Evolutionary conservation across 2,888 invertebrate species (phyloP), one percentile per base, ranked within the genome.

Genomic region (Lypha dubia): DNA sequence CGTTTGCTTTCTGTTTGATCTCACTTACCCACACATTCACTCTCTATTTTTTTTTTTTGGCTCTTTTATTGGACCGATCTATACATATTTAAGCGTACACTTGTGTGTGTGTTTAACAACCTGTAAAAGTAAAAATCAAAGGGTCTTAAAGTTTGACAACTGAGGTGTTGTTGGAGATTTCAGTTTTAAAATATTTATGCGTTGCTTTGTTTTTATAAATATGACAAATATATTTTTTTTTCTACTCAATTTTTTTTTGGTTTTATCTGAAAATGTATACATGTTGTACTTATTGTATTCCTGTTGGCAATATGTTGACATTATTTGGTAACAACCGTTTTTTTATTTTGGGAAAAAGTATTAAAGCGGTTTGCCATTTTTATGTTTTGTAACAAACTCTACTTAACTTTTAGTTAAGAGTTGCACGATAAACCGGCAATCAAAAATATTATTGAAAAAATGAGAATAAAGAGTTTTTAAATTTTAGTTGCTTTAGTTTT

Each of bases 291-390:
- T 65, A 58, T 58, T 24, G 74, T 28, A 73, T 63, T 73, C 73
- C 84, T 84, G 75, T 81, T 77, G 80, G 84, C 84, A 70, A 77
- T 77, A 81, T 84, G 84, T 77, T 81, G 84, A 84, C 84, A 84
- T 84, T 81, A 81, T 84, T 84, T 63, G 77, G 84, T 74, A 81
- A 84, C 73, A 81, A 80, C 63, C 68, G 15, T 32, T 68, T 73
- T 82, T 62, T 74, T 41, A 9, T 7, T 38, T 73, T n/a, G n/a
- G n/a, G n/a, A n/a, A n/a, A n/a, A n/a, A n/a, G n/a, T n/a, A n/a
- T n/a, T n/a, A n/a, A n/a, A n/a, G n/a, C 46, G n/a, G 17, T 38
- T n/a, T 20, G 5, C 1, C n/a, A n/a, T n/a, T n/a, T n/a, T n/a
- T n/a, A n/a, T n/a, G n/a, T n/a, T n/a, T n/a, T n/a, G n/a, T 46